A percentile compares a stretch with the other conserved stretches of the same genome.
Conservation (phyloP, 2,113 vertebrate genomes). For the Irena cyanogastra region DNA sequence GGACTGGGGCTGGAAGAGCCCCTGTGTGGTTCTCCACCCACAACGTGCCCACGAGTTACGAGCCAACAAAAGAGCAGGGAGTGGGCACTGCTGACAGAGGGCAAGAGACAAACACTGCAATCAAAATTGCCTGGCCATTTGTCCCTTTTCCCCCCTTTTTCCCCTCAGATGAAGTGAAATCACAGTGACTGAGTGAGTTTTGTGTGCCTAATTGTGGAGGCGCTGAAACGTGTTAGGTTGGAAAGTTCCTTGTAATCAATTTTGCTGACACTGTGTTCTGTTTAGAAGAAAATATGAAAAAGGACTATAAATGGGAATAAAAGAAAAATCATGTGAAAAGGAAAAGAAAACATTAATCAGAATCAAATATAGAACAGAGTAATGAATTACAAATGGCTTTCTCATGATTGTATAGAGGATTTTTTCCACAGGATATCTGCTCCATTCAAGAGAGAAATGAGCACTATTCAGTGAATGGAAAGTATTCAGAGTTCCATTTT, state of each 20-base stretch:
- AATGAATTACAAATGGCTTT: constrained; percentile 62
- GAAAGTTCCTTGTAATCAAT: constrained; percentile 24
- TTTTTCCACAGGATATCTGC: constrained; percentile 53
- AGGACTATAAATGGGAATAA: constrained; percentile 54
- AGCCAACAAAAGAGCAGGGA: neutral
- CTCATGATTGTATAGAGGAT: constrained; percentile 46
- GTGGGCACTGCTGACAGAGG: neutral
- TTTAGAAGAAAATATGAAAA: constrained; percentile 41
- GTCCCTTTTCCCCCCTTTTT: neutral
- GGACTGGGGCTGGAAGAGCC: neutral
- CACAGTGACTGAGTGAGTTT: neutral
- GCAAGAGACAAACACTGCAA: neutral
- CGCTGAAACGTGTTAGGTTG: neutral
- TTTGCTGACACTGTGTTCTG: constrained; percentile 44
- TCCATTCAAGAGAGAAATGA: constrained; percentile 62
- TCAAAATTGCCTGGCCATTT: neutral
- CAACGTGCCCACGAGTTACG: accelerated
- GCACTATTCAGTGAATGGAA: constrained; percentile 46
- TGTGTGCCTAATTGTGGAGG: constrained; percentile 34
- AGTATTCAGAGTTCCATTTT: constrained; percentile 59
- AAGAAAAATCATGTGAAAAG: constrained; percentile 46
- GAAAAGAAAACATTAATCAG: constrained; percentile 60
- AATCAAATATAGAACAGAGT: constrained; percentile 58
- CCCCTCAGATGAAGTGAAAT: neutral
- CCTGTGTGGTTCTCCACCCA: neutral